A percentile compares a stretch with the other conserved stretches of the same genome.
Evolutionary conservation across 1,140 invertebrate genomes (phyloP).

Genomic region (Lethocerus indicus): DNA sequence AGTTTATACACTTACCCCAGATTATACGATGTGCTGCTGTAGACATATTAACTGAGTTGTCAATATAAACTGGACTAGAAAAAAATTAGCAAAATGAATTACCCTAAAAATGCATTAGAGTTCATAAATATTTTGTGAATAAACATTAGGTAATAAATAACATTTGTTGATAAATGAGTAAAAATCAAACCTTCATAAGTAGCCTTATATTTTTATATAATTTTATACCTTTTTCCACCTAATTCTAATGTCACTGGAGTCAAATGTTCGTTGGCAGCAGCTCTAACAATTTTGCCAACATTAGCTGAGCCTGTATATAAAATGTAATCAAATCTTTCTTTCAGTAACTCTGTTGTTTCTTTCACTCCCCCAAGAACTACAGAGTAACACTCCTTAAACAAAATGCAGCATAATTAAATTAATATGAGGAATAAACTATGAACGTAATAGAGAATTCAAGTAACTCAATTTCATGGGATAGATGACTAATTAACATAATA

Average conservation of each 20-base stretch:
- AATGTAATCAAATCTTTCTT: slow-evolving; percentile 90
- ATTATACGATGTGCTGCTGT: slow-evolving; percentile 60
- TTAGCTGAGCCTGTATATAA: slow-evolving; percentile 87
- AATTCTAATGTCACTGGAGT: slow-evolving; percentile 93
- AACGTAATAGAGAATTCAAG: too few species aligned
- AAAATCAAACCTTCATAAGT: neutral
- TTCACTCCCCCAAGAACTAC: slow-evolving; percentile 61
- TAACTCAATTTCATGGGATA: too few species aligned
- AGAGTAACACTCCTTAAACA: slow-evolving; percentile 42
- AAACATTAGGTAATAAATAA: neutral
- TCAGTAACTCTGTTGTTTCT: slow-evolving; percentile 72
- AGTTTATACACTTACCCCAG: slow-evolving; percentile 92
- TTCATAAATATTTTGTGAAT: neutral
- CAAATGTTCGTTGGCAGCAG: slow-evolving; percentile 74
- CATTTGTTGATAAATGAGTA: neutral
- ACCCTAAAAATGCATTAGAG: neutral
- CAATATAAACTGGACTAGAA: slow-evolving; percentile 67
- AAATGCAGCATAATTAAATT: neutral
- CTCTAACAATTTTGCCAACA: slow-evolving; percentile 79
- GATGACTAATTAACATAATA: too few species aligned
- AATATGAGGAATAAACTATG: too few species aligned
- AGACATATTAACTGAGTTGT: slow-evolving; percentile 55
- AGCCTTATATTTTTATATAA: neutral
- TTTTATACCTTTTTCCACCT: slow-evolving; percentile 69
- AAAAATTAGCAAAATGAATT: slow-evolving; percentile 7